A percentile compares a stretch with the other conserved stretches of the same genome.
Evolutionary conservation across 1,140 invertebrate species (phyloP).

Genomic region (Cotesia chilonis): DNA sequence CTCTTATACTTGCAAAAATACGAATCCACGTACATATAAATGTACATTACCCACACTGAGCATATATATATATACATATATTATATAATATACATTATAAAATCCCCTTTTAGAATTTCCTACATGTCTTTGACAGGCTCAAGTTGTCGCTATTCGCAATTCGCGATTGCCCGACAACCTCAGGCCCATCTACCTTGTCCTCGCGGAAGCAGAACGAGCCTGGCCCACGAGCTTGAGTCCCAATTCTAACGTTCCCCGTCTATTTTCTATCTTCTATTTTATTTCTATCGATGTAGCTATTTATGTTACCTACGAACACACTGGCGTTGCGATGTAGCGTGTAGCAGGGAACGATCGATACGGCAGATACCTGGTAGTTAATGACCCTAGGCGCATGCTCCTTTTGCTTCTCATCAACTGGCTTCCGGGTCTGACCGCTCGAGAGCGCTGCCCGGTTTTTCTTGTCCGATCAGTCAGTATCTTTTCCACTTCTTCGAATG

Average conservation of each 20-base stretch:
- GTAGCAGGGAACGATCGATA: slow-evolving; percentile 56
- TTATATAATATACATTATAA: slow-evolving; percentile 51
- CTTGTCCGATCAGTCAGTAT: slow-evolving; percentile 38
- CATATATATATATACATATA: slow-evolving; percentile 48
- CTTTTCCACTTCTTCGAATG: slow-evolving; percentile 32
- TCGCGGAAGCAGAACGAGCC: slow-evolving; percentile 34
- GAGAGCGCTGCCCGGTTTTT: slow-evolving; percentile 53
- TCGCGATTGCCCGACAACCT: slow-evolving; percentile 61
- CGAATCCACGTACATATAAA: background rate
- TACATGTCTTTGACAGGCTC: slow-evolving; percentile 63
- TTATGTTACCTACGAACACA: slow-evolving; percentile 22
- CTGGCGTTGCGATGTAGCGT: background rate
- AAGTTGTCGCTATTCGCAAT: slow-evolving; percentile 60
- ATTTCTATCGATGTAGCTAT: background rate
- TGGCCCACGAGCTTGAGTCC: background rate
- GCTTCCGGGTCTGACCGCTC: slow-evolving; percentile 43
- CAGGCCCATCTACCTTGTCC: slow-evolving; percentile 44
- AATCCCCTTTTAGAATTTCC: slow-evolving; percentile 63
- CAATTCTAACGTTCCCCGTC: too few species aligned
- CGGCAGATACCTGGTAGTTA: slow-evolving; percentile 56
- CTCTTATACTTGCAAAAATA: slow-evolving; percentile 2
- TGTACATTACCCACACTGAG: background rate
- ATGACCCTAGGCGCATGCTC: slow-evolving; percentile 53
- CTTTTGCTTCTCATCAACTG: background rate
- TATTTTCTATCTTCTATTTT: too few species aligned